Evolutionary conservation across 2,888 invertebrate genomes (phyloP).

Genomic region (Nephrotoma flavescens): DNA sequence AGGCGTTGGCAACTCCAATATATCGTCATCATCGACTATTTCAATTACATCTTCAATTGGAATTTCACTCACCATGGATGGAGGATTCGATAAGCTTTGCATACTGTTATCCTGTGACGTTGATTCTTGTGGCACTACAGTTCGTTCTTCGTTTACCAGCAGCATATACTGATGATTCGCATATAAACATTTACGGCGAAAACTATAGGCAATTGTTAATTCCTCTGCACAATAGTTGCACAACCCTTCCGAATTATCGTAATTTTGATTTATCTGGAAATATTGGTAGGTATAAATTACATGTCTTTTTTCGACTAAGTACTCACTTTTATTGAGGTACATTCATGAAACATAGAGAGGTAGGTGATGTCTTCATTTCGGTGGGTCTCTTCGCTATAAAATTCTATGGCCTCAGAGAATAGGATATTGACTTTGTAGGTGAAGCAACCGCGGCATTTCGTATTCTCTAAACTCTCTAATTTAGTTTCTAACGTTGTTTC

Average conservation of each 20-base stretch:
- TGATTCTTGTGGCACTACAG: background rate
- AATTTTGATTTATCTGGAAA: background rate
- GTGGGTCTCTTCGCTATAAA: background rate
- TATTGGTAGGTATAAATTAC: background rate
- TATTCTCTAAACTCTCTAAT: background rate
- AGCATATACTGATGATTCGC: background rate
- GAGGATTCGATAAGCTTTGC: background rate
- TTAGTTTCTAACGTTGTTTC: background rate
- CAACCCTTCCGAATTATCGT: background rate
- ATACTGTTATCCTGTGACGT: background rate
- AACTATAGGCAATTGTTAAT: background rate
- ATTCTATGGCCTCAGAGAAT: background rate
- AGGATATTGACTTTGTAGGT: background rate
- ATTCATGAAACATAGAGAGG: background rate
- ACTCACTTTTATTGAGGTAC: background rate
- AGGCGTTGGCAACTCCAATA: background rate
- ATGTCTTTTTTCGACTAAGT: background rate
- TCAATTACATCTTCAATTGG: background rate
- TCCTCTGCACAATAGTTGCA: background rate
- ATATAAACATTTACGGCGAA: background rate
- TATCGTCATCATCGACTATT: background rate
- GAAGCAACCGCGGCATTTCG: background rate
- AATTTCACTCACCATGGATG: background rate
- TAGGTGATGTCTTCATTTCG: background rate
- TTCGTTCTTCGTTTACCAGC: background rate